Percentiles rank a stretch among this genome's conserved stretches.
These are phyloP conservation scores for Brachypterus glaber DNA, from an alignment of 2,888 invertebrate genomes.

Conservation along the genomic window DNA sequence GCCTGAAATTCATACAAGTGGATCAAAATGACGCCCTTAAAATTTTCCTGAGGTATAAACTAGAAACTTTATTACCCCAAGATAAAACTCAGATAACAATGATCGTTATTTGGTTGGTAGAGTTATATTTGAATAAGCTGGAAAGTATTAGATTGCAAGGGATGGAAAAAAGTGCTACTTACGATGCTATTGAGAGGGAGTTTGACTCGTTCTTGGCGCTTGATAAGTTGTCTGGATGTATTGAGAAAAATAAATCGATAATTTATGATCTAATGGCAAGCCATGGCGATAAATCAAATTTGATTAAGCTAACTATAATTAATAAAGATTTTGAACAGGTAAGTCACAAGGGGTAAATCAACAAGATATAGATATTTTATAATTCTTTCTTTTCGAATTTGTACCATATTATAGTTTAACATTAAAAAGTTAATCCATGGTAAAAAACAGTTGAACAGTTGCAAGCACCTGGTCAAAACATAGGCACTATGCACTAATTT, in stretches of 20 bases:
- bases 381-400: no score
- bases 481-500: no score
- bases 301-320: conserved; percentile 76
- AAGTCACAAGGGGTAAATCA: no score
- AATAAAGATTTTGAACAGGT: conserved; percentile 84
- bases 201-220: conserved; percentile 68
- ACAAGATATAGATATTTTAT: background rate
- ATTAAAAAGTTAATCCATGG: background rate
- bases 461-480: no score
- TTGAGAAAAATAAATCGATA: conserved; percentile 69
- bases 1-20: conserved; percentile 75
- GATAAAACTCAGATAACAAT: conserved; percentile 86
- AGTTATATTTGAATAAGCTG: conserved; percentile 82
- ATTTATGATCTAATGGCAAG: conserved; percentile 87
- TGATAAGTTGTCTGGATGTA: conserved; percentile 66
- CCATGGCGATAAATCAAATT: conserved; percentile 87
- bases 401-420: background rate
- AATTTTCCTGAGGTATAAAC: conserved; percentile 74
- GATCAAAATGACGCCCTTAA: conserved; percentile 79
- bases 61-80: conserved; percentile 59
- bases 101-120: conserved; percentile 90
- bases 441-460: no score
- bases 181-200: conserved; percentile 58
- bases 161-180: conserved; percentile 37
- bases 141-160: conserved; percentile 55